Evolutionary conservation across 2,113 vertebrate species (phyloP).

Genomic region (Sprattus sprattus): DNA sequence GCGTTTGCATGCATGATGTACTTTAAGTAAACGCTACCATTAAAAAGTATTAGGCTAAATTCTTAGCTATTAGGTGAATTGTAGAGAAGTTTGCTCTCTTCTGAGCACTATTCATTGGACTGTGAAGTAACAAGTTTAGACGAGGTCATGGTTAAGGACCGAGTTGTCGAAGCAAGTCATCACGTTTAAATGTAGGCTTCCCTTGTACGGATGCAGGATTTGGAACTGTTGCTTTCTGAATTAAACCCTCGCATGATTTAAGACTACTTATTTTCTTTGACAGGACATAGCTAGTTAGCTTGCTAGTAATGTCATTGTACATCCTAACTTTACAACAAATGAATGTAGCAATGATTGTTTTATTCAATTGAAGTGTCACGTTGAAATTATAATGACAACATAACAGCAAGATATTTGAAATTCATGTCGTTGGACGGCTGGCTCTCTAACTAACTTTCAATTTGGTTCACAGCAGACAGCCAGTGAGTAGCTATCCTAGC

Average conservation of each 20-base stretch:
- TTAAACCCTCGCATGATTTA: neutral
- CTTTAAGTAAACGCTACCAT: neutral
- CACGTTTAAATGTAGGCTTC: neutral
- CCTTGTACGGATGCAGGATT: neutral
- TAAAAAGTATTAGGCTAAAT: neutral
- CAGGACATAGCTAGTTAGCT: neutral
- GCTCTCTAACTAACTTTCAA: neutral
- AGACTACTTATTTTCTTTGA: neutral
- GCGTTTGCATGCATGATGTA: neutral
- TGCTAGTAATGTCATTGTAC: neutral
- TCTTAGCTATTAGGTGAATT: neutral
- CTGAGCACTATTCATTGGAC: neutral
- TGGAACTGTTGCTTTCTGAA: neutral
- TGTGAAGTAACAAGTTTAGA: constrained; percentile 2
- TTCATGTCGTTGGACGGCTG: neutral
- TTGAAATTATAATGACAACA: neutral
- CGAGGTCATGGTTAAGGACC: constrained; percentile 6
- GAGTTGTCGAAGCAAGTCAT: neutral
- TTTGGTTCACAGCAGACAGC: neutral
- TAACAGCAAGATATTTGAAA: neutral
- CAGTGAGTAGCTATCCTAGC: constrained; percentile 3
- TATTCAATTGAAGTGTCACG: neutral
- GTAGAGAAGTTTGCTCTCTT: neutral
- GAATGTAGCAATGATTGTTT: neutral
- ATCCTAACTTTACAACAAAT: neutral